Conservation (phyloP, 2,888 invertebrate genomes). For the Epistrophe eligans region DNA sequence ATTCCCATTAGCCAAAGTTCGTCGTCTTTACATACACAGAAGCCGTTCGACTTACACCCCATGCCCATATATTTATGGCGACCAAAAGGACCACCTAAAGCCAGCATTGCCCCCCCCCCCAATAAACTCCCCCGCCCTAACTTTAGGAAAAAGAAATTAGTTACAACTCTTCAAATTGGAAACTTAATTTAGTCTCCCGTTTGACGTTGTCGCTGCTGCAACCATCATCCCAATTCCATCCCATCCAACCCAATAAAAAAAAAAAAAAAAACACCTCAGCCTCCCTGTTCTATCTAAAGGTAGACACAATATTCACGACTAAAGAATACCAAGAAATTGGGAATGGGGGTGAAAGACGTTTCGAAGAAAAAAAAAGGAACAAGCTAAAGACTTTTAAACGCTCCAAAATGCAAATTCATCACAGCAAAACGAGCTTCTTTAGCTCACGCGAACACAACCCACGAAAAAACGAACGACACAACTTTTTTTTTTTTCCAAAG, state of each 20-base stretch:
- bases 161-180: conserved; percentile 75
- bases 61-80: conserved; percentile 9
- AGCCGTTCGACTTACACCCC: neutral
- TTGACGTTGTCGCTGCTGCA: conserved; percentile 53
- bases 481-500: conserved; percentile 54
- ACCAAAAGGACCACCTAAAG: conserved; percentile 9
- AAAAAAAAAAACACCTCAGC: neutral
- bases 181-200: conserved; percentile 70
- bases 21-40: conserved; percentile 41
- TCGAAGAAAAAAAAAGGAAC: neutral
- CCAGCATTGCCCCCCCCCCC: neutral
- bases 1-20: conserved; percentile 72
- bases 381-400: conserved; percentile 66
- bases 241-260: too few species aligned
- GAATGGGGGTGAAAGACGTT: conserved; percentile 6
- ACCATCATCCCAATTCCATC: neutral
- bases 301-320: conserved; percentile 39
- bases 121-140: neutral
- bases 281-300: conserved; percentile 1
- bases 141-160: conserved; percentile 59
- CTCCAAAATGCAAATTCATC: conserved; percentile 74
- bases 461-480: conserved; percentile 19
- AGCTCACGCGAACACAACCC: conserved; percentile 31
- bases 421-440: conserved; percentile 34
- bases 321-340: neutral